Percentiles rank a stretch among this genome's conserved stretches.
These are phyloP conservation scores for Syngnathus floridae DNA, from an alignment of 2,113 vertebrate species.

Conservation along the genomic window DNA sequence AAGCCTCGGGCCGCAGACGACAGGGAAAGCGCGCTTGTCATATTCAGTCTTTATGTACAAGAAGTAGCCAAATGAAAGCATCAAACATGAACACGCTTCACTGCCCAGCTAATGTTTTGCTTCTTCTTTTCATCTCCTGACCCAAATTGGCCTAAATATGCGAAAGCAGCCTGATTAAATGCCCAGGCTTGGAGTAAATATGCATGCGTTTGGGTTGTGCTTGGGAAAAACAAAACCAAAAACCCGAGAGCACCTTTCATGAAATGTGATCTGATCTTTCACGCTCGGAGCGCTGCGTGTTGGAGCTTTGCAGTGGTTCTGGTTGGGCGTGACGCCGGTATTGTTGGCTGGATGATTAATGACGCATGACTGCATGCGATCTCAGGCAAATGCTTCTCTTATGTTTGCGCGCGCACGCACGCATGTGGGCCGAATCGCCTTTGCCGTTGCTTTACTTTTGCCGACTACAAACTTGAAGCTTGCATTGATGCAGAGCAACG, in stretches of 20 bases:
- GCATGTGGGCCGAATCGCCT: not conserved
- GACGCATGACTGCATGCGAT: not conserved
- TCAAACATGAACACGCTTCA: not conserved
- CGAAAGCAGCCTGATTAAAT: not conserved
- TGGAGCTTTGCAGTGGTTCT: constrained; percentile 5
- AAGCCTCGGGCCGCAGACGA: constrained; percentile 29
- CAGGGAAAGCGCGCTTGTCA: constrained; percentile 20
- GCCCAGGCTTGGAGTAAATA: not conserved
- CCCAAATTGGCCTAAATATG: not conserved
- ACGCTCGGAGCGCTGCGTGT: constrained; percentile 9
- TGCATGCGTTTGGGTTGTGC: constrained; percentile 1
- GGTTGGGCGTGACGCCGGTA: not conserved
- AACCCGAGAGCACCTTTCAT: not conserved
- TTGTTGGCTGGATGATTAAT: not conserved
- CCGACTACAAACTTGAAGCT: not conserved
- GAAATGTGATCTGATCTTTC: constrained; percentile 6
- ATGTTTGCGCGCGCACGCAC: not conserved
- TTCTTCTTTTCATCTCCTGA: constrained; percentile 9
- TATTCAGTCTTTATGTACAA: constrained; percentile 38
- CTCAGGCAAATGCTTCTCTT: not conserved
- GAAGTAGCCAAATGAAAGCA: constrained; percentile 6
- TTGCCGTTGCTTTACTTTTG: no score
- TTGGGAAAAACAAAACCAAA: not conserved
- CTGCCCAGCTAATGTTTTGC: not conserved
- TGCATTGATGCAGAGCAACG: no score